Evolutionary conservation across 2,888 invertebrate species (phyloP).

Genomic region (Serripes groenlandicus): DNA sequence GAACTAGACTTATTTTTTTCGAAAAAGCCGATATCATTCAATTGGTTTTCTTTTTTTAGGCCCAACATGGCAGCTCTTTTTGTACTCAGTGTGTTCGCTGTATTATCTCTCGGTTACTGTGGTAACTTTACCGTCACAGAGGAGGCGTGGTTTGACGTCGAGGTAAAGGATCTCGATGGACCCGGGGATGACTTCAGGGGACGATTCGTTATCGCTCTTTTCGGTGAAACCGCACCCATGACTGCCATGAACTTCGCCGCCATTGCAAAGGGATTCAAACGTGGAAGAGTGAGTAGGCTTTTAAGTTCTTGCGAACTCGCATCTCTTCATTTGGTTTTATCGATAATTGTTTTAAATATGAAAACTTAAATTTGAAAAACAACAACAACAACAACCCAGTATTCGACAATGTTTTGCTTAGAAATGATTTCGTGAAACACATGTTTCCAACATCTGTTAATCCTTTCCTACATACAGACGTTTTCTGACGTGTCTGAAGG

Average conservation of each 20-base stretch:
- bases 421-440: no score
- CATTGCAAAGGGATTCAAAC: slow-evolving; percentile 83
- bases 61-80: slow-evolving; percentile 58
- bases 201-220: slow-evolving; percentile 82
- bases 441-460: no score
- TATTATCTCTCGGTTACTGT: slow-evolving; percentile 60
- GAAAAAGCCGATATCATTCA: no score
- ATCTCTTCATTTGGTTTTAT: no score
- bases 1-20: no score
- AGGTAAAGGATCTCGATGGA: slow-evolving; percentile 82
- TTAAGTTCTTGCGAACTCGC: no score
- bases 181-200: slow-evolving; percentile 82
- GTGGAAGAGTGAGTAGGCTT: slow-evolving; percentile 81
- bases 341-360: no score
- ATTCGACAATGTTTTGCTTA: no score
- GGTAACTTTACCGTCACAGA: slow-evolving; percentile 81
- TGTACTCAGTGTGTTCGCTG: slow-evolving; percentile 41
- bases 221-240: slow-evolving; percentile 85
- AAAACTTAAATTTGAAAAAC: no score
- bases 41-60: not conserved
- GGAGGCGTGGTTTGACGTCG: slow-evolving; percentile 84
- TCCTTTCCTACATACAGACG: no score
- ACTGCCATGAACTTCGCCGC: slow-evolving; percentile 85
- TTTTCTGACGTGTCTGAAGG: no score
- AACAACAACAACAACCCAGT: no score